phyloP scores from a whole-genome alignment of 1,140 invertebrate species.

The Galleria mellonella region DNA sequence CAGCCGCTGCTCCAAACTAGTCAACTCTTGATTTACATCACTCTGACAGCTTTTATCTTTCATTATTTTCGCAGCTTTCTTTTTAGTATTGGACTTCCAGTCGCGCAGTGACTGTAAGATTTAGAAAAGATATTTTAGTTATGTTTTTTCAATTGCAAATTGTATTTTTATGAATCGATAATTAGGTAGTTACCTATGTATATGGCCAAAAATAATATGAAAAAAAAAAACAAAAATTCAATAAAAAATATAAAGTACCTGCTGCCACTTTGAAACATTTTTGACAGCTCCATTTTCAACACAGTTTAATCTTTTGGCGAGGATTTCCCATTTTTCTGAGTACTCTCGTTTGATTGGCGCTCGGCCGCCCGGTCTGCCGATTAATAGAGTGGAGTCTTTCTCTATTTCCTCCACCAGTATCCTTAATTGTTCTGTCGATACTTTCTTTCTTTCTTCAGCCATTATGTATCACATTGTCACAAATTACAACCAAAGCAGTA shows the following conservation, averaged over 20 bases:
- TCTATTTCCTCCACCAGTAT: neutral
- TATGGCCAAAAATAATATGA: too few species aligned
- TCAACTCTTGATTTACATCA: neutral
- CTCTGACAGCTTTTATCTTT: too few species aligned
- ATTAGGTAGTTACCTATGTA: too few species aligned
- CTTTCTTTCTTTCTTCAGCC: slow-evolving; percentile 1
- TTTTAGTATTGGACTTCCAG: slow-evolving; percentile 1
- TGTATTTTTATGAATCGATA: too few species aligned
- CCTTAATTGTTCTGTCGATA: slow-evolving; percentile 1
- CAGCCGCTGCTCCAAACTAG: neutral
- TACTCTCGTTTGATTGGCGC: neutral
- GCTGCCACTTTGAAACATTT: slow-evolving; percentile 3
- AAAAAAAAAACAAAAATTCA: neutral
- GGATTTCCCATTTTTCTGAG: neutral
- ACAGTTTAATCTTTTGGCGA: neutral
- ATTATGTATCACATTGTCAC: neutral
- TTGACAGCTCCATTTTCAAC: neutral
- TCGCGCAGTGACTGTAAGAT: slow-evolving; percentile 1
- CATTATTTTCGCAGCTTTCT: neutral
- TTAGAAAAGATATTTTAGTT: neutral
- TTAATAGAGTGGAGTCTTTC: neutral
- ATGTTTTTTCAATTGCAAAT: neutral
- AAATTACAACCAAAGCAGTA: too few species aligned
- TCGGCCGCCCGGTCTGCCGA: neutral
- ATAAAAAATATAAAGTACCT: slow-evolving; percentile 1